A percentile compares a stretch with the other conserved stretches of the same genome.
Evolutionary conservation across 2,888 invertebrate species (phyloP).

Genomic region (Plusia festucae): DNA sequence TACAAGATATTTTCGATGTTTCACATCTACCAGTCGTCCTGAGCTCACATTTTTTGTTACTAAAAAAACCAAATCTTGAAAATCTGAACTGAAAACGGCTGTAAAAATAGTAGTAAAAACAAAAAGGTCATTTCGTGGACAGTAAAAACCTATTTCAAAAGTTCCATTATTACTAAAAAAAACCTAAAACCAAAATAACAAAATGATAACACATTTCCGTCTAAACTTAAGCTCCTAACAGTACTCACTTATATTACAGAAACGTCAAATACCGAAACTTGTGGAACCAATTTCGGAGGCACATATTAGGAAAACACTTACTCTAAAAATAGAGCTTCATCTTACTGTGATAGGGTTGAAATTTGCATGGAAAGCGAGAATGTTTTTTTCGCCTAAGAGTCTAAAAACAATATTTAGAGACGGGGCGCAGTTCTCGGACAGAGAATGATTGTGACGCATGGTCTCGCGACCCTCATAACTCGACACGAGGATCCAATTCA

Average conservation of each 20-base stretch:
- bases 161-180: neutral
- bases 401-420: constrained; percentile 75
- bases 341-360: constrained; percentile 26
- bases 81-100: too few relatives aligned
- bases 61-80: too few relatives aligned
- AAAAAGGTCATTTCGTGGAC: too few relatives aligned
- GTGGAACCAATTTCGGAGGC: constrained; percentile 51
- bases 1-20: too few relatives aligned
- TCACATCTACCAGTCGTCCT: too few relatives aligned
- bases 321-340: constrained; percentile 42
- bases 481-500: constrained; percentile 66
- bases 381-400: constrained; percentile 60
- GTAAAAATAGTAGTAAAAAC: too few relatives aligned
- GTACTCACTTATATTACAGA: constrained; percentile 56
- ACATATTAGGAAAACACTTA: constrained; percentile 40
- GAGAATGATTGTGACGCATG: constrained; percentile 78
- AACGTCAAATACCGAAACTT: constrained; percentile 68
- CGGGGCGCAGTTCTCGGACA: constrained; percentile 69
- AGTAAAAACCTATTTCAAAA: too few relatives aligned
- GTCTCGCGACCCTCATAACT: constrained; percentile 71
- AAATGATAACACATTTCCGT: constrained; percentile 37
- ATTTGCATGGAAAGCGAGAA: constrained; percentile 39
- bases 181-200: constrained; percentile 31
- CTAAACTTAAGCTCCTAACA: constrained; percentile 36
- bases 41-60: too few relatives aligned